A percentile compares a stretch with the other conserved stretches of the same genome.
Conservation (phyloP, 2,888 invertebrate species). For the Perdita meconis region DNA sequence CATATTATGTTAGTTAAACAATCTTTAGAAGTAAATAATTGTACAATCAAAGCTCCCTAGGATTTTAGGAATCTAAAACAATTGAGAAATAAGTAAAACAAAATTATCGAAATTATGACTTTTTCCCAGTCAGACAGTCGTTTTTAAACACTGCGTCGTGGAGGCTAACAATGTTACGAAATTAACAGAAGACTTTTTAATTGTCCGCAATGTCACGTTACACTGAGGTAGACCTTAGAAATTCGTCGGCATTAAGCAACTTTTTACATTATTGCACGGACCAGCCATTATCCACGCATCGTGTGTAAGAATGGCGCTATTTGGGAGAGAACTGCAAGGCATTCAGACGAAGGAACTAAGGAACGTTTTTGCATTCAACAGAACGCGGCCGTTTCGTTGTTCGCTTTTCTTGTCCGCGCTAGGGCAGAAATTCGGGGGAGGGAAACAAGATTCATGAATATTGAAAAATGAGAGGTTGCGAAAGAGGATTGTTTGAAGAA, state of each 20-base stretch:
- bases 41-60: too few species aligned
- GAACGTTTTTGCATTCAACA: not conserved
- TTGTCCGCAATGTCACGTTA: constrained; percentile 35
- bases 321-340: not conserved
- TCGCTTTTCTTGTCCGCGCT: not conserved
- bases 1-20: too few species aligned
- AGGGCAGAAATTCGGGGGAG: not conserved
- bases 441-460: constrained; percentile 5
- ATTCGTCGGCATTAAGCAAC: constrained; percentile 15
- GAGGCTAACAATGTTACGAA: not conserved
- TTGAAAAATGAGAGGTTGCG: not conserved
- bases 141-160: too few species aligned
- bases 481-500: constrained; percentile 8
- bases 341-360: not conserved
- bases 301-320: not conserved
- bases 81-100: too few species aligned
- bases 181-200: constrained; percentile 29
- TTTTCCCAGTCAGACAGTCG: too few species aligned
- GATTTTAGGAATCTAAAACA: too few species aligned
- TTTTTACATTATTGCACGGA: constrained; percentile 27
- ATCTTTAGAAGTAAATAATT: too few species aligned
- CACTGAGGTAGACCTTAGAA: constrained; percentile 15
- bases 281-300: constrained; percentile 10
- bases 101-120: too few species aligned
- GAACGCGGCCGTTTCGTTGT: not conserved